Evolutionary conservation across 2,797 vertebrate species (phyloP).

Genomic region (Micropoecilia bifurca): DNA sequence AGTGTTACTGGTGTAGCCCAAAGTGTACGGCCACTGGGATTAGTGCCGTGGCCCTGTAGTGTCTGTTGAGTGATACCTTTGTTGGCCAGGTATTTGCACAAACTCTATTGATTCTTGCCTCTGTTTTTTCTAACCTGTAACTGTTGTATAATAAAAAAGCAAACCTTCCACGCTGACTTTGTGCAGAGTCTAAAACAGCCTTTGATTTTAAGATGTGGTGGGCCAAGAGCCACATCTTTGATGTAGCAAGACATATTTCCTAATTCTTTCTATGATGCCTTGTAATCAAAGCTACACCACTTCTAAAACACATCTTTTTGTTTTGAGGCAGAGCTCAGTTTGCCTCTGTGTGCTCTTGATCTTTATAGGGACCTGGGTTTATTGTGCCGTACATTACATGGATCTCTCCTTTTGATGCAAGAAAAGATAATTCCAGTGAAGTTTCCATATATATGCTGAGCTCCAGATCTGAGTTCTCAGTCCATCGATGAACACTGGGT

Average conservation of each 20-base stretch:
- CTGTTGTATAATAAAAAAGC: not conserved
- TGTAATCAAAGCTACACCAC: not conserved
- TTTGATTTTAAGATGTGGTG: slow-evolving; percentile 29
- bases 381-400: not conserved
- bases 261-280: not conserved
- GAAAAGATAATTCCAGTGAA: not conserved
- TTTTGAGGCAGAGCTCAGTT: not conserved
- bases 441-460: not conserved
- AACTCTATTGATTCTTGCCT: not conserved
- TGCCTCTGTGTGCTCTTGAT: not conserved
- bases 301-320: not conserved
- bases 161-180: not conserved
- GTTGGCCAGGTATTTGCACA: not conserved
- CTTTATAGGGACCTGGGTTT: not conserved
- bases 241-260: not conserved
- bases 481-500: not conserved
- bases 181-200: not conserved
- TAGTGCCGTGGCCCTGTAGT: not conserved
- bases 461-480: not conserved
- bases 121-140: not conserved
- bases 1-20: too few relatives aligned
- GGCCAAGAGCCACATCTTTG: slow-evolving; percentile 7
- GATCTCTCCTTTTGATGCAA: not conserved
- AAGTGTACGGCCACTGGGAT: too few relatives aligned
- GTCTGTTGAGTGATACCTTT: not conserved